Base-by-base conservation (phyloP, 2,113 vertebrate genomes). In the Tympanuchus pallidicinctus region DNA sequence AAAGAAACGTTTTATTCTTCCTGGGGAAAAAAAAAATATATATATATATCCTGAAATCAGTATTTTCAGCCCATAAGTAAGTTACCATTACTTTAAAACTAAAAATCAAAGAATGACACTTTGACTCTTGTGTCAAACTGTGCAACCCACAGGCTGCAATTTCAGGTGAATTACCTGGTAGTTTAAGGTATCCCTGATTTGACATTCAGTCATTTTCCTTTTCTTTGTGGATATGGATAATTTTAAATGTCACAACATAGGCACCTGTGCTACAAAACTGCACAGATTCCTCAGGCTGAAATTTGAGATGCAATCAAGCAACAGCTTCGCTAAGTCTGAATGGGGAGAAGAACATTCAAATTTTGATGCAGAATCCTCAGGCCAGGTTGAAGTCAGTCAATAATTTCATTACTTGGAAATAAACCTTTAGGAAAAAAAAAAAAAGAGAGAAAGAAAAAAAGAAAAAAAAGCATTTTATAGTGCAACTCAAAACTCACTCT, bases 141-240 rank as follows among this genome's bases (percentile, higher is more conserved):
- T 64, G 47, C 42, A 94, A 74, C 24, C 22, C 54, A 78, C 13
- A 66, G 59, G 47, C 52, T 91, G 36, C 30, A 91, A 45, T 94
- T 95, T 77, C 45, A 86, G 45, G 13, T 32, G 17, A 83, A 88
- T 88, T 83, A 83, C 42, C 8, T 1, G 0, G 7, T 45, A 72
- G 54, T 66, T 94, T 76, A 74, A 86, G 82, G 34, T 81, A 61
- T 77, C 57, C 30, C 27, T 78, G 19, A 30, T 86, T 52, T 88
- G 65, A 86, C 47, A 90, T 43, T 42, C 61, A 78, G 45, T 47
- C 34, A 13, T 70, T 85, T 74, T 45, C 36, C 40, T 40, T 85
- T 95, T 28, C 22, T 61, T 95, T 93, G 50, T 78, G 73, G 60
- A 32, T 86, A 52, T 47, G 38, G 52, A 52, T 92, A 72, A 92